Evolutionary conservation across 2,797 vertebrate species (phyloP).

Genomic region (Heterohyrax brucei): DNA sequence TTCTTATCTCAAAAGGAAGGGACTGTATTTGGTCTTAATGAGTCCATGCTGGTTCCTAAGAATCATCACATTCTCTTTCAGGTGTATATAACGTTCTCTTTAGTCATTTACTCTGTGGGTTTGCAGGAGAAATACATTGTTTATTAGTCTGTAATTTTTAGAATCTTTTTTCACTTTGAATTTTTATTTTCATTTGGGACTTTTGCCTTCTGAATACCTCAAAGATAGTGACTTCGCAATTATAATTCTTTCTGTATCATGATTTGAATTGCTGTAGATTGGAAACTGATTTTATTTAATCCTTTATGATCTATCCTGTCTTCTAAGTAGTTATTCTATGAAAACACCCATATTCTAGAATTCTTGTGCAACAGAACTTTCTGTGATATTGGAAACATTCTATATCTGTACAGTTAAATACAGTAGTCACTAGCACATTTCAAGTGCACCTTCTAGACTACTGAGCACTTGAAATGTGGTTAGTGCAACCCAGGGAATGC

Average conservation of each 20-base stretch:
- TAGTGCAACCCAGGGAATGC: not conserved
- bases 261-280: not conserved
- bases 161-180: slow-evolving; percentile 12
- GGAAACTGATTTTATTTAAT: slow-evolving; percentile 26
- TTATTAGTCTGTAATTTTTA: slow-evolving; percentile 6
- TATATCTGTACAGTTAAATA: not conserved
- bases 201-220: slow-evolving; percentile 1
- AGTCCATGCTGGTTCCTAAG: not conserved
- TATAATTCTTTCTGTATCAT: not conserved
- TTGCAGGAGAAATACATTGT: not conserved
- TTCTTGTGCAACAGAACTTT: not conserved
- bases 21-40: not conserved
- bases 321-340: slow-evolving; percentile 34
- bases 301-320: not conserved
- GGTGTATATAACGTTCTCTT: not conserved
- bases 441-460: too few relatives aligned
- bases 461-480: not conserved
- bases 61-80: slow-evolving; percentile 31
- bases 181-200: slow-evolving; percentile 26
- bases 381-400: not conserved
- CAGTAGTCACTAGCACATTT: not conserved
- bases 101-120: not conserved
- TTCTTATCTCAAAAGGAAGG: slow-evolving; percentile 29
- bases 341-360: not conserved
- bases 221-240: not conserved